Base-by-base conservation (phyloP, 1,140 invertebrate genomes). In the Cyclargus thomasi region DNA sequence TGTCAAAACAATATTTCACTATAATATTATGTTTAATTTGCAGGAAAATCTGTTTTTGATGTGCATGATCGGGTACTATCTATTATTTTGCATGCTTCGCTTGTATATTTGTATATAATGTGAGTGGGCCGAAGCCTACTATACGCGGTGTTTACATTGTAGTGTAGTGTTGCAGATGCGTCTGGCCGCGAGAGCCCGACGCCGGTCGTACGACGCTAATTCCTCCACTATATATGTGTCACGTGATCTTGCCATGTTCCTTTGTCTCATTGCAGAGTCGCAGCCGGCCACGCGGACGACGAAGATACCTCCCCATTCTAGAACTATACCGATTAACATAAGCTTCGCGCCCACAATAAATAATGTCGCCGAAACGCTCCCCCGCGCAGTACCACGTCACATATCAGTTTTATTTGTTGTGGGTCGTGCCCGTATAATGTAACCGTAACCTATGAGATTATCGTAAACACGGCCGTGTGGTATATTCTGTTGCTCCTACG, bases 101-200 rank as follows among this genome's bases (percentile, higher is more conserved):
- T 64, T 63, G 36, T 67, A 67, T 63, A 21, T 53, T 57, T 53
- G 14, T 59, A 21, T 21, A 21, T 59, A 7, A 29, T 29, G 29
- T 29, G 29, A 29, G 4, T 8, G 29, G 55, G 20, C 55, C 4
- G 29, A 8, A 29, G 22, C 1, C 29, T 17, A 35, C 20, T 17
- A 64, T 16, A 36, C n/a, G 6, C 18, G 55, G 55, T 59, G 55
- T 59, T 59, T 21, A 59, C 55, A 47, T 20, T 59, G 55, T 59
- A 59, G 78, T 88, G 84, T 88, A 90, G 87, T 90, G 82, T 90
- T 90, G 81, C 87, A 90, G 86, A 89, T 87, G 65, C 72, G 70
- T 70, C 75, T 81, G 83, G 81, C 80, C 73, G 73, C 74, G 76
- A 78, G 78, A 74, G 76, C 79, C 73, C 80, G 76, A 55, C 18